Percentiles rank a stretch among this genome's conserved stretches.
Evolutionary conservation across 2,888 invertebrate genomes (phyloP).

Genomic region (Drosophila picticornis): DNA sequence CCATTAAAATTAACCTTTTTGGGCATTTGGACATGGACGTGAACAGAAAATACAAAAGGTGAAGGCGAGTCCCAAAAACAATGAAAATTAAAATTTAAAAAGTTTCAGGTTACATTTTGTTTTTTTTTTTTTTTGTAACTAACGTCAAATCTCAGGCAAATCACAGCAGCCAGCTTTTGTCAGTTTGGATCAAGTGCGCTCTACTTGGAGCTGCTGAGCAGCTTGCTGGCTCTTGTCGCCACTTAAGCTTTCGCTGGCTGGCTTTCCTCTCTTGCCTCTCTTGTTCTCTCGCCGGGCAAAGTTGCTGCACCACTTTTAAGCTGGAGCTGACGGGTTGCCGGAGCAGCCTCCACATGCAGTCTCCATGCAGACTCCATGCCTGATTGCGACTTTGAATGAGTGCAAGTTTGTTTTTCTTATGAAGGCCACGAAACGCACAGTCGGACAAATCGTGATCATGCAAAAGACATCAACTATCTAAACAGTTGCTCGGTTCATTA

Average conservation of each 20-base stretch:
- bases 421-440: constrained; percentile 61
- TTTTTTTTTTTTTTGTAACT: neutral
- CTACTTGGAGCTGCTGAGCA: neutral
- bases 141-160: neutral
- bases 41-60: constrained; percentile 21
- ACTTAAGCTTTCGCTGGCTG: neutral
- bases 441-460: constrained; percentile 69
- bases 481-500: constrained; percentile 42
- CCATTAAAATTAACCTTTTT: constrained; percentile 80
- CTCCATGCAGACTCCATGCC: neutral
- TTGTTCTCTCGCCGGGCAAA: constrained; percentile 17
- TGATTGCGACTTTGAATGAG: constrained; percentile 41
- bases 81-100: constrained; percentile 19
- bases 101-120: constrained; percentile 12
- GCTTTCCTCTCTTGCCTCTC: neutral
- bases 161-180: constrained; percentile 62
- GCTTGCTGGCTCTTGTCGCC: neutral
- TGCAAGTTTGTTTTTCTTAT: constrained; percentile 52
- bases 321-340: neutral
- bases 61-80: constrained; percentile 32
- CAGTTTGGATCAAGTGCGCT: constrained; percentile 28
- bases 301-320: constrained; percentile 65
- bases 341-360: neutral
- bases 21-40: constrained; percentile 25
- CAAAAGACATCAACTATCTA: constrained; percentile 31